Evolutionary conservation across 2,888 invertebrate species (phyloP), one percentile per base, ranked within the genome.

Genomic region (Mesorhabditis sp.): DNA sequence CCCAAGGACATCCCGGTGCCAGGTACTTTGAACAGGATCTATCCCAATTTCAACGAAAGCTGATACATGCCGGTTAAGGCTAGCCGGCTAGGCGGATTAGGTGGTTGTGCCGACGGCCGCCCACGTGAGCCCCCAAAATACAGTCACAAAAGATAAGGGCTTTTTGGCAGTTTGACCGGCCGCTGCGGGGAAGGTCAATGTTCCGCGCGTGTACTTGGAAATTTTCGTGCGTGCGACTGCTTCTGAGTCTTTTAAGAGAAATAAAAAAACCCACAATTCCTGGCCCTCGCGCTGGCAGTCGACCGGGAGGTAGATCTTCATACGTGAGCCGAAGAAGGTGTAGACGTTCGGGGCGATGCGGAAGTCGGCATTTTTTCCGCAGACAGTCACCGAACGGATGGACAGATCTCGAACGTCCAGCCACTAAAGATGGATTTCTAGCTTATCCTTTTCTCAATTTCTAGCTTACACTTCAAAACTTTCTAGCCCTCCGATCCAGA

Each of bases 331-430:
- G 68, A 78, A 79, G 73, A 79, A 80, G 4, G 80, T 79, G 72
- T 80, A 77, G 15, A 74, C 74, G 64, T 76, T 76, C 3, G 80
- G 78, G 3, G 76, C 76, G 41, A 80, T 80, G 66, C 76, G 69
- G 70, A 74, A 82, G 64, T 78, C 75, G 65, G 74, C 71, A 42
- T 77, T 74, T 28, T 45, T 70, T n/a, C 76, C 80, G 62, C 76
- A 76, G 44, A 80, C 71, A n/a, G 72, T 69, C 7, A 82, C 77
- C 0, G 76, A 75, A 4, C 78, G 72, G 66, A 83, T 79, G 10
- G 74, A 77, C 4, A 84, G 75, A 66, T 82, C 80, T 13, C 83
- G 79, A 13, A 75, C 76, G 70, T 83, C 83, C 64, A 83, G 76
- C 4, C 76, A 65, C 83, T 83, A 72, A 63, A 81, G 70, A 45